phyloP scores from a whole-genome alignment of 2,797 vertebrate species.

The Mus spretus region DNA sequence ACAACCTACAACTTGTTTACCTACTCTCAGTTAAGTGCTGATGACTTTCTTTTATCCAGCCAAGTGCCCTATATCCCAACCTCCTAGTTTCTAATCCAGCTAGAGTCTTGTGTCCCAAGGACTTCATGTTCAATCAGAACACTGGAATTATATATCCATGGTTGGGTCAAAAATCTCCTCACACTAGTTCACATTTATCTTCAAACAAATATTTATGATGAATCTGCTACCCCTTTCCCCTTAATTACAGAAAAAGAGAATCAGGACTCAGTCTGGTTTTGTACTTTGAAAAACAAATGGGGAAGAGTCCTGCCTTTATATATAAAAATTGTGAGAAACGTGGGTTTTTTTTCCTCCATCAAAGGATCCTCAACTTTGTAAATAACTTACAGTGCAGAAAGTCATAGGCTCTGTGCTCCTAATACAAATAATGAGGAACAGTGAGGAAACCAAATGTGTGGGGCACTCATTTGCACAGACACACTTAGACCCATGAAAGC shows the following conservation, averaged over 20 bases:
- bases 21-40: neutral
- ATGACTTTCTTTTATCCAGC: neutral
- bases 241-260: slow-evolving; percentile 23
- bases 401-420: neutral
- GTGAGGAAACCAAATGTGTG: neutral
- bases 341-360: slow-evolving; percentile 51
- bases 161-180: neutral
- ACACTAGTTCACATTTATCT: neutral
- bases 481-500: neutral
- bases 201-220: neutral
- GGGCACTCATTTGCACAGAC: too few species aligned
- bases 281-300: neutral
- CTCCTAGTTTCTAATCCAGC: neutral
- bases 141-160: neutral
- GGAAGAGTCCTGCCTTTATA: neutral
- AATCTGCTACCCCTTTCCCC: neutral
- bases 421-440: neutral
- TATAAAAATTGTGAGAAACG: slow-evolving; percentile 61
- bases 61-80: neutral
- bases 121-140: neutral
- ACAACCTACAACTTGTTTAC: neutral
- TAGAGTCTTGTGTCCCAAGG: fast-evolving
- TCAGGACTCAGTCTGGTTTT: neutral
- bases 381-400: slow-evolving; percentile 4
- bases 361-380: slow-evolving; percentile 70